phyloP scores from a whole-genome alignment of 1,140 invertebrate species.

The Scaptomyza pallida region DNA sequence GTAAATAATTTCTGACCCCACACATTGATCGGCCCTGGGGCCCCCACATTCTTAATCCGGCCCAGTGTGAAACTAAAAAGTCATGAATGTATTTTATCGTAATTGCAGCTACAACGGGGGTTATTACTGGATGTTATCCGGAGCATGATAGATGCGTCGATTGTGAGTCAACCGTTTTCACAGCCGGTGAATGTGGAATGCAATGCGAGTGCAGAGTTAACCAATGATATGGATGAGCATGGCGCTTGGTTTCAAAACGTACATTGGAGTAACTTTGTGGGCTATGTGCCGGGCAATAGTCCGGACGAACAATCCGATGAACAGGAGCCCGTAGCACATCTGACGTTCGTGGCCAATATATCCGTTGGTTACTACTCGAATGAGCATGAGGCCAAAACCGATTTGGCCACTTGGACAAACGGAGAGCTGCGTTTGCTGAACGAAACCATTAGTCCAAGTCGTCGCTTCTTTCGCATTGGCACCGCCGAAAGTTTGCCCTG shows the following conservation, averaged over 20 bases:
- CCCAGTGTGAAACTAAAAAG: too few relatives aligned
- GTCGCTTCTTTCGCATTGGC: constrained; percentile 89
- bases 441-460: constrained; percentile 86
- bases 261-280: constrained; percentile 63
- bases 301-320: too few relatives aligned
- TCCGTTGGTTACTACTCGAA: constrained; percentile 82
- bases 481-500: constrained; percentile 90
- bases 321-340: background rate
- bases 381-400: constrained; percentile 84
- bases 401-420: constrained; percentile 81
- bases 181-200: constrained; percentile 38
- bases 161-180: constrained; percentile 28
- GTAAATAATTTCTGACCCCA: too few relatives aligned
- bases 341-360: constrained; percentile 68
- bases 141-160: constrained; percentile 51
- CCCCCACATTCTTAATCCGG: too few relatives aligned
- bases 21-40: too few relatives aligned
- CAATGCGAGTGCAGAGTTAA: constrained; percentile 38
- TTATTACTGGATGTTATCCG: constrained; percentile 66
- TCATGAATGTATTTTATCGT: too few relatives aligned
- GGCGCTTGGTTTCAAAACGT: constrained; percentile 56
- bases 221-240: background rate
- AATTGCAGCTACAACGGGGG: constrained; percentile 66
- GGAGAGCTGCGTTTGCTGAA: constrained; percentile 83
- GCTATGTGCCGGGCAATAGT: constrained; percentile 22